Evolutionary conservation across 2,113 vertebrate genomes (phyloP), one percentile per base, ranked within the genome.

Genomic region (Myiopsitta monachus): DNA sequence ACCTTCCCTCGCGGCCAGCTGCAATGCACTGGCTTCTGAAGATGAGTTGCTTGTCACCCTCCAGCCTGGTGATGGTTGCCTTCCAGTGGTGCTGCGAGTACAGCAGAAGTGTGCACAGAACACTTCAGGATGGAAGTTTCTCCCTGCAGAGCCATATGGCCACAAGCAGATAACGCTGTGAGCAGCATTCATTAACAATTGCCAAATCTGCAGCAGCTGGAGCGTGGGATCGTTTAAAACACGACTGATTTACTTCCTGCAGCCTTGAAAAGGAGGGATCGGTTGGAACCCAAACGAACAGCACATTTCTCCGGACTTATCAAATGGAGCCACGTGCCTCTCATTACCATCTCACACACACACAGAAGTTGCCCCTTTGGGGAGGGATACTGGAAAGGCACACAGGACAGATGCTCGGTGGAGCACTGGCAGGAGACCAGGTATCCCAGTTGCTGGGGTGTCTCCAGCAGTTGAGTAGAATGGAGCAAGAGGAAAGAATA

Each of bases 121-220:
- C 27, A 67, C 49, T 94, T 89, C 17, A 77, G 90, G 82, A 80
- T 94, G 72, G 52, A 95, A 93, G 78, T 95, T 95, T 83, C 78
- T 94, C 93, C 87, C 84, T 77, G 18, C 92, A 83, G 92, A 94
- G 67, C 84, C 96, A 94, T 96, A 93, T 94, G 95, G 94, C 87
- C 87, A 83, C 63, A 69, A 90, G 93, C 84, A 96, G 93, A 94
- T 95, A 97, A 95, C 3, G 1, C 90, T 90, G 90, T 33, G 90
- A 97, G 87, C 90, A 88, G 94, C 95, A 95, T 93, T 93, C 94
- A 95, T 95, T 96, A 93, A 89, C 90, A 80, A 94, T 93, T 96
- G 92, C 90, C 94, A 93, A 90, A 95, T 97, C 93, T 95, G 92
- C 87, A 95, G 94, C 94, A 96, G 94, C 95, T 96, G 96, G 95